These are phyloP conservation scores for Taeniopygia guttata DNA, from an alignment of 2,797 vertebrate genomes.

Conservation along the genomic window DNA sequence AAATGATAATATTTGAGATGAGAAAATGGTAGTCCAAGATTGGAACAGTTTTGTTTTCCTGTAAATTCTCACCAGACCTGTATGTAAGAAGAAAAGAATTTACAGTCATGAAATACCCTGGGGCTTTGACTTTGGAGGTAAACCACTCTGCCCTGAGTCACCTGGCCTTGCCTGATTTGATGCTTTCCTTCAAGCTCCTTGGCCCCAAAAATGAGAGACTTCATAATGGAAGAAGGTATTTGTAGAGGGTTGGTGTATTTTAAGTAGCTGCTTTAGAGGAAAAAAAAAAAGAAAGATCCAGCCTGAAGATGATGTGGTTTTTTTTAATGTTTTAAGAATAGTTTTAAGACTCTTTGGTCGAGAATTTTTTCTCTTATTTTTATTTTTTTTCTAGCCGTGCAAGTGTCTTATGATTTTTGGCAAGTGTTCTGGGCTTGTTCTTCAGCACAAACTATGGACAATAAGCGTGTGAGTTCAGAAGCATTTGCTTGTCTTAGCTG, in stretches of 20 bases:
- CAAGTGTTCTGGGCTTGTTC: not conserved
- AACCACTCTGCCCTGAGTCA: not conserved
- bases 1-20: not conserved
- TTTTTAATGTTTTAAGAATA: not conserved
- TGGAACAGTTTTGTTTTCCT: not conserved
- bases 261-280: not conserved
- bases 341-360: not conserved
- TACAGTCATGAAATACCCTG: not conserved
- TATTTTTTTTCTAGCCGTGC: not conserved
- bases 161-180: not conserved
- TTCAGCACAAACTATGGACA: slow-evolving; percentile 12
- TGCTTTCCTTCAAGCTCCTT: not conserved
- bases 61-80: not conserved
- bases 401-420: slow-evolving; percentile 30
- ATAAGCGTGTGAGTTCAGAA: slow-evolving; percentile 6
- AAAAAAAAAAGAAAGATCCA: not conserved
- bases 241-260: not conserved
- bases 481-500: slow-evolving; percentile 46
- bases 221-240: not conserved
- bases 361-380: not conserved
- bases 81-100: slow-evolving; percentile 4
- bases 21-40: not conserved
- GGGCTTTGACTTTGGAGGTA: not conserved
- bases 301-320: not conserved
- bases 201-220: not conserved